Conservation (phyloP, 2,113 vertebrate genomes). For the Corythaeola cristata region DNA sequence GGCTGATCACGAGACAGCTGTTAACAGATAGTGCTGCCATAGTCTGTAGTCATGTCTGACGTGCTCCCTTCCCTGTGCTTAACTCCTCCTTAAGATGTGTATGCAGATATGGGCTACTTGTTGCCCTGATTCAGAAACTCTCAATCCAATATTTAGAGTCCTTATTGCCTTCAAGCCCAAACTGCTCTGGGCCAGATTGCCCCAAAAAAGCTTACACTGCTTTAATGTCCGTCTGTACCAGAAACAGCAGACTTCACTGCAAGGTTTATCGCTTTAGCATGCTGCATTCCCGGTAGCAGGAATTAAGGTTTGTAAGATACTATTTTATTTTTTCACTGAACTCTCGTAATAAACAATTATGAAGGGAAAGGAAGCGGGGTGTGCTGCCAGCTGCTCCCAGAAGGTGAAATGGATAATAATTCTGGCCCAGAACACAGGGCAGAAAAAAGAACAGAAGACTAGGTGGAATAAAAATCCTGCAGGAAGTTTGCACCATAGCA, state of each 20-base stretch:
- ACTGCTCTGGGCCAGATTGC: background rate
- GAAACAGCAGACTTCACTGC: background rate
- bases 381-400: background rate
- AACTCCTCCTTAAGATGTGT: too few relatives aligned
- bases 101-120: background rate
- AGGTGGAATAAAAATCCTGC: background rate
- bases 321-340: background rate
- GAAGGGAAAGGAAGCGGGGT: background rate
- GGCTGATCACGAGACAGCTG: background rate
- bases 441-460: background rate
- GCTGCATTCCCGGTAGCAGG: background rate
- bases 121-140: background rate
- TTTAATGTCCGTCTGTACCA: background rate
- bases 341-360: background rate
- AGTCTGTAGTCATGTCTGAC: too few relatives aligned
- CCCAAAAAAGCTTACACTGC: background rate
- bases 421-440: background rate
- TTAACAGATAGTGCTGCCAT: background rate
- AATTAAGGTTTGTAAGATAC: background rate
- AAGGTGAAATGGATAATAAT: background rate
- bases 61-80: background rate
- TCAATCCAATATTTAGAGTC: background rate
- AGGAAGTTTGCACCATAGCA: background rate
- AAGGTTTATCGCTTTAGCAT: accelerated
- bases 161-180: background rate